phyloP scores from a whole-genome alignment of 1,140 invertebrate genomes.

The Tribolium castaneum region DNA sequence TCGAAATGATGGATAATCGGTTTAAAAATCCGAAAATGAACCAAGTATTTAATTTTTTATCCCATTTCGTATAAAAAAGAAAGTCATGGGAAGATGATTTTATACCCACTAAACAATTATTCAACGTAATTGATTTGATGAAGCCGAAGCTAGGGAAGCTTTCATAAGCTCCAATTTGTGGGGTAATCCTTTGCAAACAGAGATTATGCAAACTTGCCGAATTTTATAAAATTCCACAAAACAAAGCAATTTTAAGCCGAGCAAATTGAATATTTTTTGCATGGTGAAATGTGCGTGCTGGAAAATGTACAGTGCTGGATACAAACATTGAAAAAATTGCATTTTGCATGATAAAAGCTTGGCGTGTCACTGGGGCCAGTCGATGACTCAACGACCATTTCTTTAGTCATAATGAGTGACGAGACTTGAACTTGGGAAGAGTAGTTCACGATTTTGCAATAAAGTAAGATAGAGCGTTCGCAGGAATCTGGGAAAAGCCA shows the following conservation, averaged over 20 bases:
- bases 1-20: background rate
- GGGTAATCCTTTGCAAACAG: slow-evolving; percentile 6
- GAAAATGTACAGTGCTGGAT: background rate
- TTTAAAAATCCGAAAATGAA: background rate
- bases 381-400: background rate
- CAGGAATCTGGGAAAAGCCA: background rate
- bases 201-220: slow-evolving; percentile 13
- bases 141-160: background rate
- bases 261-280: background rate
- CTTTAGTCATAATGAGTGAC: background rate
- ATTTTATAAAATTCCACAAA: background rate
- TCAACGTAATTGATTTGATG: slow-evolving; percentile 3
- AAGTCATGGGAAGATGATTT: background rate
- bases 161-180: slow-evolving; percentile 16
- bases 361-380: background rate
- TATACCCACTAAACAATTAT: background rate
- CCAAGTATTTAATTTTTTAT: background rate
- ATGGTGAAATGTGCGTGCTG: background rate
- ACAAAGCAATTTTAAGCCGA: background rate
- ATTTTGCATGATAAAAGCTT: slow-evolving; percentile 20
- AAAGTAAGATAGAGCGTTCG: background rate
- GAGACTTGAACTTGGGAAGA: slow-evolving; percentile 4
- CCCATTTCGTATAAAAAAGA: background rate
- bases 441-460: slow-evolving; percentile 12
- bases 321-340: slow-evolving; percentile 3